These are phyloP conservation scores for Pinctada fucata DNA, from an alignment of 2,888 invertebrate species.

Conservation along the genomic window DNA sequence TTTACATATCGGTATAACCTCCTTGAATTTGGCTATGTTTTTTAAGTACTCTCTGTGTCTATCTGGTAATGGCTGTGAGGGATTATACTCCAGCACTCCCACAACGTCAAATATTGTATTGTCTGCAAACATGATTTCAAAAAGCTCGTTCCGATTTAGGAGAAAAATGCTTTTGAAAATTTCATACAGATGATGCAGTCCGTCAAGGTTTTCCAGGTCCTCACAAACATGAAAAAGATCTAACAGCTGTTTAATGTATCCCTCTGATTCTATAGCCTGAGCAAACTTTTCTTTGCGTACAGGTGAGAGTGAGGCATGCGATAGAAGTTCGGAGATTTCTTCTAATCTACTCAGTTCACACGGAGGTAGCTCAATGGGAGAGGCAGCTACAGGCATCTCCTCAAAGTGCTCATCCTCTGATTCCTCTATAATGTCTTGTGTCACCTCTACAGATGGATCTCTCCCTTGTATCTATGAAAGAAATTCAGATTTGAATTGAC, in stretches of 20 bases:
- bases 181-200: conserved; percentile 95
- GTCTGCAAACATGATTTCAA: conserved; percentile 97
- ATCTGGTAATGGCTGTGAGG: conserved; percentile 81
- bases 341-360: conserved; percentile 95
- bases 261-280: conserved; percentile 93
- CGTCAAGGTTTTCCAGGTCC: conserved; percentile 92
- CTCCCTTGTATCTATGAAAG: conserved; percentile 93
- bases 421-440: conserved; percentile 82
- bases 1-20: conserved; percentile 94
- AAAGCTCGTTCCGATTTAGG: conserved; percentile 96
- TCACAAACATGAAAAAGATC: conserved; percentile 98
- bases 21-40: conserved; percentile 85
- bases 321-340: conserved; percentile 89
- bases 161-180: conserved; percentile 99
- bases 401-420: conserved; percentile 93
- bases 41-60: conserved; percentile 95
- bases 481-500: not conserved
- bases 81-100: conserved; percentile 98
- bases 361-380: conserved; percentile 94
- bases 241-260: conserved; percentile 95
- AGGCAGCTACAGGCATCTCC: conserved; percentile 95
- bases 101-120: conserved; percentile 94
- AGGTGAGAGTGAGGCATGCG: conserved; percentile 85
- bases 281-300: conserved; percentile 96
- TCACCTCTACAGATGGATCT: conserved; percentile 98